Evolutionary conservation across 1,140 invertebrate species (phyloP).

Genomic region (Samia ricini): DNA sequence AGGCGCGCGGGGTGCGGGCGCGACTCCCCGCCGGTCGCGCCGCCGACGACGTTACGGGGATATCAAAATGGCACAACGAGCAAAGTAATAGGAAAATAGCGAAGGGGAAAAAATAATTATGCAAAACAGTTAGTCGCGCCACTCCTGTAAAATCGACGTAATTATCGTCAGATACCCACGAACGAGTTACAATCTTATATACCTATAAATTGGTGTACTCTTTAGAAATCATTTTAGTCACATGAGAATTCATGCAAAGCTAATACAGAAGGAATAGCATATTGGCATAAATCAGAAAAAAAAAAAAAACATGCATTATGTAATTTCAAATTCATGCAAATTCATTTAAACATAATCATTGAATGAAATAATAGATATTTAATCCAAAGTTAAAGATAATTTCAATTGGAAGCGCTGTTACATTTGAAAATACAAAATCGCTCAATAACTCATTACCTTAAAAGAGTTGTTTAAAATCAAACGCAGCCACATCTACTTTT

Average conservation of each 20-base stretch:
- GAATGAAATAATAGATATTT: too few species aligned
- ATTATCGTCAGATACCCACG: slow-evolving; percentile 11
- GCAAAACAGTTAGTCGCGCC: slow-evolving; percentile 62
- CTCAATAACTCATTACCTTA: too few species aligned
- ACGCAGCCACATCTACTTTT: too few species aligned
- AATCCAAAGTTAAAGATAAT: too few species aligned
- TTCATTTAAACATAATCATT: too few species aligned
- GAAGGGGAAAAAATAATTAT: slow-evolving; percentile 25
- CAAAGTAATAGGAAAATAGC: slow-evolving; percentile 37
- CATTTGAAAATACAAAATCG: too few species aligned
- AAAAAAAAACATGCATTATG: too few species aligned
- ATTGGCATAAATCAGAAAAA: background rate
- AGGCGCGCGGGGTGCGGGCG: slow-evolving; percentile 60
- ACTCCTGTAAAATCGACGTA: slow-evolving; percentile 54
- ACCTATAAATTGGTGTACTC: slow-evolving; percentile 25
- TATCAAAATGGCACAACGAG: slow-evolving; percentile 76
- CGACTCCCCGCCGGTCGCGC: slow-evolving; percentile 22
- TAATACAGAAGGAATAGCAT: slow-evolving; percentile 9
- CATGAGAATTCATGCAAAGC: slow-evolving; percentile 8
- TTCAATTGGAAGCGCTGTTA: too few species aligned
- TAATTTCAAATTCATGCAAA: too few species aligned
- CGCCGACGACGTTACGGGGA: slow-evolving; percentile 36
- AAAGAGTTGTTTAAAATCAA: too few species aligned
- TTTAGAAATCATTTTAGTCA: slow-evolving; percentile 16
- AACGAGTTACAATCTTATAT: background rate